phyloP scores from a whole-genome alignment of 1,140 invertebrate species.

The Charaxes varanes region DNA sequence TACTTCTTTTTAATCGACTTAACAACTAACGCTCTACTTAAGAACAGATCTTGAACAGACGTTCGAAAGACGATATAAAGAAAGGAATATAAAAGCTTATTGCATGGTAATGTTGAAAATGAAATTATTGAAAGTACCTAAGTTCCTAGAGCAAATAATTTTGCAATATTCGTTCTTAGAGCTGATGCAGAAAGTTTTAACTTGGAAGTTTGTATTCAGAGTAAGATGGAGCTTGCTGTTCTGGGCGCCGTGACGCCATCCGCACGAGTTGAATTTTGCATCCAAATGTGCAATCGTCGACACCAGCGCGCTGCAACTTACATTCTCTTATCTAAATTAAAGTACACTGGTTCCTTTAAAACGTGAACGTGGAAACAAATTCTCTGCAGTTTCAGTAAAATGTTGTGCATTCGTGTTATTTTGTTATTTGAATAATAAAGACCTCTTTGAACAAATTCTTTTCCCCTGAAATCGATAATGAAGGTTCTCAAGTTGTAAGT shows the following conservation, averaged over 20 bases:
- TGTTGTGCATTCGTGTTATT: slow-evolving; percentile 3
- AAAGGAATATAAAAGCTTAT: too few relatives aligned
- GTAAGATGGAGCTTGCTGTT: slow-evolving; percentile 11
- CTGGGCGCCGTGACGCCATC: slow-evolving; percentile 19
- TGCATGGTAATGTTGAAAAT: background rate
- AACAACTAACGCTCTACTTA: too few relatives aligned
- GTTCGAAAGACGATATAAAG: too few relatives aligned
- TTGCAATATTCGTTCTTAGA: slow-evolving; percentile 6
- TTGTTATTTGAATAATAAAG: background rate
- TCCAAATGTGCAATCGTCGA: slow-evolving; percentile 30
- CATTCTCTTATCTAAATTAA: slow-evolving; percentile 26
- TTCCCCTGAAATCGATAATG: too few relatives aligned
- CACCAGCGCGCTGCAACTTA: slow-evolving; percentile 21
- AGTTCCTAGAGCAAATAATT: background rate
- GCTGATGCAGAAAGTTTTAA: slow-evolving; percentile 22
- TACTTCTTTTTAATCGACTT: too few relatives aligned
- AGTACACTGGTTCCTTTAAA: slow-evolving; percentile 4
- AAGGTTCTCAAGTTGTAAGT: too few relatives aligned
- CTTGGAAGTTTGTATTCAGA: slow-evolving; percentile 24
- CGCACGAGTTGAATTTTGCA: slow-evolving; percentile 29
- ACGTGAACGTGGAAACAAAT: slow-evolving; percentile 10
- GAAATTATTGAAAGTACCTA: background rate
- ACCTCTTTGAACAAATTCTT: too few relatives aligned
- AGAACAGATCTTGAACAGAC: too few relatives aligned
- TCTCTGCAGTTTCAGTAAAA: slow-evolving; percentile 16